A percentile compares a stretch with the other conserved stretches of the same genome.
Evolutionary conservation across 1,140 invertebrate genomes (phyloP).

Genomic region (Camponotus floridanus): DNA sequence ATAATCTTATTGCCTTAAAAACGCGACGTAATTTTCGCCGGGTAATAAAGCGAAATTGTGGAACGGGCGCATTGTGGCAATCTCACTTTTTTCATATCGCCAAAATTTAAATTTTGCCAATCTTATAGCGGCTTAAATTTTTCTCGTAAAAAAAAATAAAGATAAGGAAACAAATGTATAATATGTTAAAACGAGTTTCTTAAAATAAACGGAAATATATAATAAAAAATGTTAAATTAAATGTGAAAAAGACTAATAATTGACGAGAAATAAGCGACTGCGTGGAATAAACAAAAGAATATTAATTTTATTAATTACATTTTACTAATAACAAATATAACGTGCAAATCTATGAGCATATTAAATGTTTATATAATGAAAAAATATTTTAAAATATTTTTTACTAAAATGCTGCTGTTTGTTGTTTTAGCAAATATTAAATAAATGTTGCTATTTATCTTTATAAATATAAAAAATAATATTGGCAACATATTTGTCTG

Average conservation of each 20-base stretch:
- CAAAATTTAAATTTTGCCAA: not conserved
- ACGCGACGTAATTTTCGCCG: slow-evolving; percentile 54
- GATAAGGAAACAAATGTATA: not conserved
- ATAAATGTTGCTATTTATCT: slow-evolving; percentile 32
- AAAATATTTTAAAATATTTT: not conserved
- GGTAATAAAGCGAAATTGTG: slow-evolving; percentile 64
- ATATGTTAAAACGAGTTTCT: not conserved
- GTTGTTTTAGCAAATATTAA: not conserved
- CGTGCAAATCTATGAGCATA: not conserved
- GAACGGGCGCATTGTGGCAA: not conserved
- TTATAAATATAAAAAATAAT: not conserved
- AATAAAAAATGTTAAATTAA: not conserved
- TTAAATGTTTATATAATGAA: not conserved
- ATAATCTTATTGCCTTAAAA: slow-evolving; percentile 65
- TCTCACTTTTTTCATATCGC: slow-evolving; percentile 23
- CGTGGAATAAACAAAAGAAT: not conserved
- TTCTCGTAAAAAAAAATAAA: not conserved
- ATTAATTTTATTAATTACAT: not conserved
- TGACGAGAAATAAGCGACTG: not conserved
- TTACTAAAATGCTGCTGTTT: slow-evolving; percentile 11
- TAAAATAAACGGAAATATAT: not conserved
- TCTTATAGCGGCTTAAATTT: not conserved
- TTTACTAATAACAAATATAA: not conserved
- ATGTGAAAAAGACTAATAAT: no score
- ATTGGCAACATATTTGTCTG: not conserved